Conservation (phyloP, 2,888 invertebrate species). For the Ectemnius continuus region DNA sequence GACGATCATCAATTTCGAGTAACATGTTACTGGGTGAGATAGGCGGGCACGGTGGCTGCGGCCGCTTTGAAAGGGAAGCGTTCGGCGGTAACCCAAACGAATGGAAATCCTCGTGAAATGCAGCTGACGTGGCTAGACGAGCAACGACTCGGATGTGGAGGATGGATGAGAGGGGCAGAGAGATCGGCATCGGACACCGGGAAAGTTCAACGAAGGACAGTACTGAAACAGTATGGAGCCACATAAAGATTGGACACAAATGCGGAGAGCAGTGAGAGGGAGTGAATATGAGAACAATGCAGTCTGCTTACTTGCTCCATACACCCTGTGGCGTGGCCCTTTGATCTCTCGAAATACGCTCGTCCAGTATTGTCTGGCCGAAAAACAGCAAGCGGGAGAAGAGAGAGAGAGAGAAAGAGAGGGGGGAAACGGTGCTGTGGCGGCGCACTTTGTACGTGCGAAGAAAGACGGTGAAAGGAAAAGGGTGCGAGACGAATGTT, state of each 20-base stretch:
- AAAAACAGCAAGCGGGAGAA: constrained; percentile 32
- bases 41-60: too few species aligned
- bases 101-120: background rate
- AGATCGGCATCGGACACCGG: background rate
- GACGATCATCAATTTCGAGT: too few species aligned
- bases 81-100: background rate
- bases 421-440: too few species aligned
- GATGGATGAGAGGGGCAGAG: constrained; percentile 5
- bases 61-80: background rate
- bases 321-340: constrained; percentile 32
- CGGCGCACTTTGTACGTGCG: constrained; percentile 12
- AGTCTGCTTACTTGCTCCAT: constrained; percentile 36
- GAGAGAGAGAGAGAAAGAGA: constrained; percentile 24
- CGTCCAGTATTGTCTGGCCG: constrained; percentile 37
- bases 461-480: constrained; percentile 29
- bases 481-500: constrained; percentile 15
- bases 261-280: constrained; percentile 8
- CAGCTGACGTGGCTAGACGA: background rate
- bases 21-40: too few species aligned
- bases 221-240: background rate
- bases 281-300: constrained; percentile 34
- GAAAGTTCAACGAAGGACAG: background rate
- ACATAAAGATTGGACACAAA: constrained; percentile 4
- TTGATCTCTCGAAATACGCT: constrained; percentile 51
- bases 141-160: constrained; percentile 3